Percentiles rank a stretch among this genome's conserved stretches.
Conservation (phyloP, 2,888 invertebrate species). For the Adelphocoris suturalis region DNA sequence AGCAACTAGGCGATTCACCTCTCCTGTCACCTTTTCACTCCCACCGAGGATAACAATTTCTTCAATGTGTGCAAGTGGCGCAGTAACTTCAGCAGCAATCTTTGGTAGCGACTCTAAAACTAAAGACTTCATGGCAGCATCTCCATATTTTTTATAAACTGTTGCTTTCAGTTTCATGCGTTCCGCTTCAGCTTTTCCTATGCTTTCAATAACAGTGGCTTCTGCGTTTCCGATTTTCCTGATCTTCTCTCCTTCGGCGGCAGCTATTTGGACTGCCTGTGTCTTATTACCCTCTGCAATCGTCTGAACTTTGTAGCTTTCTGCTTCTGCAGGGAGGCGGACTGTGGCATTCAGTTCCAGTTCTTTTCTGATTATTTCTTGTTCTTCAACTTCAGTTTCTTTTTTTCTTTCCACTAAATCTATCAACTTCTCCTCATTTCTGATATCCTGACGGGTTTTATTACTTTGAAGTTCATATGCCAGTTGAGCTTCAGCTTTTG, state of each 20-base stretch:
- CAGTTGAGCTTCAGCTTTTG: constrained; percentile 97
- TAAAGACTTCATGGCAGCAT: constrained; percentile 95
- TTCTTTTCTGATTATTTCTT: constrained; percentile 95
- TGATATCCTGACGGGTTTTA: constrained; percentile 95
- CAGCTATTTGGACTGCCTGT: constrained; percentile 94
- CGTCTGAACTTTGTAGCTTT: constrained; percentile 93
- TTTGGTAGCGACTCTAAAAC: constrained; percentile 96
- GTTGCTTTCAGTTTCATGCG: constrained; percentile 96
- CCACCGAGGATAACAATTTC: constrained; percentile 97
- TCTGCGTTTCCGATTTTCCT: constrained; percentile 94
- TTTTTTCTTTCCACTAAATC: constrained; percentile 97
- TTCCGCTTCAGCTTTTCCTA: constrained; percentile 97
- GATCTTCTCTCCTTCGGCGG: constrained; percentile 95
- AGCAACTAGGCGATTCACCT: constrained; percentile 91
- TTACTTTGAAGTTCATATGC: constrained; percentile 98
- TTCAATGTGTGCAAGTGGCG: constrained; percentile 96
- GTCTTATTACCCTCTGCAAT: constrained; percentile 95
- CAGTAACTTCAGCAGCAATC: constrained; percentile 97
- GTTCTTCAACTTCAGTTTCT: constrained; percentile 96
- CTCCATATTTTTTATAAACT: constrained; percentile 97
- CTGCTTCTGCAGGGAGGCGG: constrained; percentile 95
- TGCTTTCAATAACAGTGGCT: constrained; percentile 91
- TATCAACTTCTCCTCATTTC: constrained; percentile 98
- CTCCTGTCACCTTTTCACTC: constrained; percentile 88
- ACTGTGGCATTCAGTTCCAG: constrained; percentile 93